Evolutionary conservation across 2,113 vertebrate genomes (phyloP).

Genomic region (Megalops atlanticus): DNA sequence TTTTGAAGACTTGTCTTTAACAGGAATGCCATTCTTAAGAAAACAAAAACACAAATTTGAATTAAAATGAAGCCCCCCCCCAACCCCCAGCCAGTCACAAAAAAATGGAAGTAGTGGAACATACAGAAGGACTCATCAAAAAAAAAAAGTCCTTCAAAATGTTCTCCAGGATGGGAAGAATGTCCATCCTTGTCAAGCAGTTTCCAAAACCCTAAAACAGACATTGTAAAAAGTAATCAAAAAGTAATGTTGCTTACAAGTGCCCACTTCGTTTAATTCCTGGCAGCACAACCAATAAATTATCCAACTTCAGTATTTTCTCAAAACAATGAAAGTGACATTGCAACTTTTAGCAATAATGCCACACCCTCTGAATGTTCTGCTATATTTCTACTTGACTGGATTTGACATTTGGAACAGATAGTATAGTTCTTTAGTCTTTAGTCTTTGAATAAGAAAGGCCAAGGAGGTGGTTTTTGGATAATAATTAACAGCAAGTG

Average conservation of each 20-base stretch:
- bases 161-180: too few relatives aligned
- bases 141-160: background rate
- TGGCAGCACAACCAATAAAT: constrained; percentile 57
- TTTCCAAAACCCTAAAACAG: constrained; percentile 30
- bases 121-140: background rate
- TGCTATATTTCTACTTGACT: too few relatives aligned
- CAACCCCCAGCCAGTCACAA: background rate
- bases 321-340: background rate
- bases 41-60: constrained; percentile 69
- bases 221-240: too few relatives aligned
- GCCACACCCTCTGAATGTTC: background rate
- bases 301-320: constrained; percentile 46
- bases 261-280: constrained; percentile 70
- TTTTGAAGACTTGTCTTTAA: constrained; percentile 76
- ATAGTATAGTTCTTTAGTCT: too few relatives aligned
- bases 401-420: too few relatives aligned
- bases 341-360: background rate
- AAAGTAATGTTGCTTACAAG: constrained; percentile 59
- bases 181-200: too few relatives aligned
- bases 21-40: constrained; percentile 75
- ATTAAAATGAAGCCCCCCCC: background rate
- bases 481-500: too few relatives aligned
- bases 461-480: too few relatives aligned
- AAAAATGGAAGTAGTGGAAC: too few relatives aligned
- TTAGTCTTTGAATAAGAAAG: too few relatives aligned